Evolutionary conservation across 2,888 invertebrate genomes (phyloP).

Genomic region (Epicampocera succincta): DNA sequence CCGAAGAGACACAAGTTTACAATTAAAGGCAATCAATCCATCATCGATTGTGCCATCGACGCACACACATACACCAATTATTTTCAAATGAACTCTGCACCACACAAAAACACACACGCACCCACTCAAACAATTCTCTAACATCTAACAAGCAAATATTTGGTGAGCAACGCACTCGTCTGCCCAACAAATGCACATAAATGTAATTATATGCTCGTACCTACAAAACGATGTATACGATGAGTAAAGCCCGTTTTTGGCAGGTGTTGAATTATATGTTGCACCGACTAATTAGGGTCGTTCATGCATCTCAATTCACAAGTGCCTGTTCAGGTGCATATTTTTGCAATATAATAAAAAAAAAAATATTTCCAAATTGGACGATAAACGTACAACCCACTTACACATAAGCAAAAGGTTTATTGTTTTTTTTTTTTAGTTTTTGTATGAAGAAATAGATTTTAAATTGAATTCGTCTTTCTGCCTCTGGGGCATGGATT

Average conservation of each 20-base stretch:
- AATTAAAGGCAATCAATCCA: slow-evolving; percentile 20
- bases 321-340: slow-evolving; percentile 12
- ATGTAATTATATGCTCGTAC: too few species aligned
- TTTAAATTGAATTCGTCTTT: too few species aligned
- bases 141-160: too few species aligned
- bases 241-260: background rate
- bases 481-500: too few species aligned
- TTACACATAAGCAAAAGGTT: too few species aligned
- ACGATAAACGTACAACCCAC: background rate
- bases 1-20: background rate
- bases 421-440: too few species aligned
- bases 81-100: background rate
- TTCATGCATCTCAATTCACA: slow-evolving; percentile 11
- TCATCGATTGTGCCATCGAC: slow-evolving; percentile 12
- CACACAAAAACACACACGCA: background rate
- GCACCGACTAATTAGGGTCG: slow-evolving; percentile 37
- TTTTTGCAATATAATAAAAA: background rate
- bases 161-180: background rate
- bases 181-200: background rate
- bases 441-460: too few species aligned
- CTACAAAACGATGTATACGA: too few species aligned
- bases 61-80: background rate
- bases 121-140: background rate
- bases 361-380: background rate
- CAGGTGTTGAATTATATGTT: slow-evolving; percentile 41